Percentiles rank a stretch among this genome's conserved stretches.
These are phyloP conservation scores for Diplodus puntazzo DNA, from an alignment of 2,797 vertebrate species.

Conservation along the genomic window DNA sequence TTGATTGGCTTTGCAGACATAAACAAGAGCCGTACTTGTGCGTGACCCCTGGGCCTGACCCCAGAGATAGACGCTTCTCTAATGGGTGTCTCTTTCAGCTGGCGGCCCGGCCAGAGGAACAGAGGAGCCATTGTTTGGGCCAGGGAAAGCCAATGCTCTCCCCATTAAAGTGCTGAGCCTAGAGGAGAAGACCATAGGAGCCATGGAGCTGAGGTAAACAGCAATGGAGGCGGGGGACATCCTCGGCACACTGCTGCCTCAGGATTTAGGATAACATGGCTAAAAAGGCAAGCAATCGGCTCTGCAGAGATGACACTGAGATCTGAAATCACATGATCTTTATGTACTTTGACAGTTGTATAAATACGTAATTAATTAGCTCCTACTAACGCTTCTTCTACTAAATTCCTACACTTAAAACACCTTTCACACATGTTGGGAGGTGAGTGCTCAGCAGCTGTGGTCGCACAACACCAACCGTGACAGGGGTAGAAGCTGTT, in stretches of 20 bases:
- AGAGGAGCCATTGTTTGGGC: conserved; percentile 85
- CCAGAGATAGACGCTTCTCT: conserved; percentile 87
- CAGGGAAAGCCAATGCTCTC: conserved; percentile 80
- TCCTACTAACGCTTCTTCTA: conserved; percentile 45
- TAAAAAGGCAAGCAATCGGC: conserved; percentile 10
- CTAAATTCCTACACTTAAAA: conserved; percentile 49
- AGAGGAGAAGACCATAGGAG: conserved; percentile 57
- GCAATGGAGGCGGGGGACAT: conserved; percentile 42
- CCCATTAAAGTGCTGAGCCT: conserved; percentile 81
- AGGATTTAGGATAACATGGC: conserved; percentile 27
- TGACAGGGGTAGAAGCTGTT: conserved; percentile 58
- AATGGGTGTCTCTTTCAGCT: conserved; percentile 89
- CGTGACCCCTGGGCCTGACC: conserved; percentile 84
- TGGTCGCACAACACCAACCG: conserved; percentile 37
- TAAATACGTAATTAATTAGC: conserved; percentile 55
- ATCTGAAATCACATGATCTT: conserved; percentile 34
- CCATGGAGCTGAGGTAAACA: conserved; percentile 61
- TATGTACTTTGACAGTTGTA: conserved; percentile 57
- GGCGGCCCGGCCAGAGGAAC: conserved; percentile 76
- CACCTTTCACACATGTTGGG: conserved; percentile 46
- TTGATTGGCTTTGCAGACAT: conserved; percentile 88
- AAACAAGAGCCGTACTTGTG: conserved; percentile 88
- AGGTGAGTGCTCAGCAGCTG: conserved; percentile 44
- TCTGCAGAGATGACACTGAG: conserved; percentile 26
- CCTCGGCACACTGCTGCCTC: conserved; percentile 39